Conservation (phyloP, 2,797 vertebrate species). For the Monodelphis domestica region DNA sequence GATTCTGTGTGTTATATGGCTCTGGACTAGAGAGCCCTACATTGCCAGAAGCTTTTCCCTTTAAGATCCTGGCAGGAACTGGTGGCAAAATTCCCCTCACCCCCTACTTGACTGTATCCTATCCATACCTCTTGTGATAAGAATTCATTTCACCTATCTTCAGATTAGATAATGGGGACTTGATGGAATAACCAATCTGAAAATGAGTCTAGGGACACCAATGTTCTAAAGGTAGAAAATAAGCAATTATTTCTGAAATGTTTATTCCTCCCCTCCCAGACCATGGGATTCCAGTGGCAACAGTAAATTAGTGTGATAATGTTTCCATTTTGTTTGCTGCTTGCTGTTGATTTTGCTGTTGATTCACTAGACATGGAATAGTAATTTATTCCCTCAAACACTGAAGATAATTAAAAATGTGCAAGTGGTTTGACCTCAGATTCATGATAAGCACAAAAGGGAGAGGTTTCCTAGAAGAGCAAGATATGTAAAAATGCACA, state of each 20-base stretch:
- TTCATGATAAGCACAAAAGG: slow-evolving; percentile 31
- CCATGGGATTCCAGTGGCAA: slow-evolving; percentile 51
- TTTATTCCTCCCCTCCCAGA: background rate
- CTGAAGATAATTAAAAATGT: slow-evolving; percentile 56
- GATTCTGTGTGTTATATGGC: slow-evolving; percentile 17
- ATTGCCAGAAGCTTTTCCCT: slow-evolving; percentile 23
- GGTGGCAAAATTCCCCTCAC: slow-evolving; percentile 23
- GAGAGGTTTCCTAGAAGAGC: slow-evolving; percentile 42
- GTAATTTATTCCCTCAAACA: slow-evolving; percentile 45
- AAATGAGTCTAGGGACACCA: background rate
- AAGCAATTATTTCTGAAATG: slow-evolving; percentile 60
- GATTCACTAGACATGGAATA: slow-evolving; percentile 60
- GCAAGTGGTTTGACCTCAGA: slow-evolving; percentile 59
- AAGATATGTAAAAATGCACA: slow-evolving; percentile 10
- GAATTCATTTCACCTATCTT: background rate
- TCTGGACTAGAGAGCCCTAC: background rate
- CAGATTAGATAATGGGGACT: slow-evolving; percentile 12
- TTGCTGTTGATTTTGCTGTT: slow-evolving; percentile 58
- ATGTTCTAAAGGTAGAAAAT: slow-evolving; percentile 56
- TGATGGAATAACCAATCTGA: slow-evolving; percentile 43
- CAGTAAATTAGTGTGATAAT: slow-evolving; percentile 56
- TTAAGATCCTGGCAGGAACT: slow-evolving; percentile 12
- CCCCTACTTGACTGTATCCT: background rate
- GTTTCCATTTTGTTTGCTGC: slow-evolving; percentile 62
- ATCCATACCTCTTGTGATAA: slow-evolving; percentile 31